Evolutionary conservation across 1,140 invertebrate species (phyloP).

Genomic region (Sarcophaga bullata): DNA sequence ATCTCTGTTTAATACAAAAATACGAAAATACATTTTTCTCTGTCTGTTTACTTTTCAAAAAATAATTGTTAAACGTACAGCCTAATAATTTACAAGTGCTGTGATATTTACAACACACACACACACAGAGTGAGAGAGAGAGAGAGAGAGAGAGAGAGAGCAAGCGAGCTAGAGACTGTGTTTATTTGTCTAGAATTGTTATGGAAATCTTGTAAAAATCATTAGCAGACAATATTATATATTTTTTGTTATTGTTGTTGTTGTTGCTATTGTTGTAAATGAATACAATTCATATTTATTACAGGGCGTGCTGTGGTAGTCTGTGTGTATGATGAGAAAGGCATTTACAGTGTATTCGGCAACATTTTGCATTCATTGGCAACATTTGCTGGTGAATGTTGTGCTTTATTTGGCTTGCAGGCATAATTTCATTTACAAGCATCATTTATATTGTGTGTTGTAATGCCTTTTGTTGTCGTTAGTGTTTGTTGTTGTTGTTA

Average conservation of each 20-base stretch:
- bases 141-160: too few species aligned
- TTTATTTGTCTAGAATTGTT: not conserved
- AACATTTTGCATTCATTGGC: not conserved
- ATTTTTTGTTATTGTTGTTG: not conserved
- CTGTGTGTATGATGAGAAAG: not conserved
- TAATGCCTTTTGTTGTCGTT: not conserved
- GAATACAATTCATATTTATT: too few species aligned
- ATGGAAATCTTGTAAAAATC: slow-evolving; percentile 37
- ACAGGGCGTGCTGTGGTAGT: not conserved
- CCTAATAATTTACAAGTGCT: slow-evolving; percentile 4
- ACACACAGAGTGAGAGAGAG: too few species aligned
- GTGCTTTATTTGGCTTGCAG: slow-evolving; percentile 12
- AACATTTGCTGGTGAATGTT: slow-evolving; percentile 20
- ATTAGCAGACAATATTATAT: slow-evolving; percentile 29
- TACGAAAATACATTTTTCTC: too few species aligned
- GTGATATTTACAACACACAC: not conserved
- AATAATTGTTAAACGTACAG: not conserved
- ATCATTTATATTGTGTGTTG: slow-evolving; percentile 18
- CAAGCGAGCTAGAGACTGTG: not conserved
- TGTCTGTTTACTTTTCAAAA: not conserved
- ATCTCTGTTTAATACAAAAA: not conserved
- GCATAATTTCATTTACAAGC: slow-evolving; percentile 41
- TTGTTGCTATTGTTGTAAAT: too few species aligned
- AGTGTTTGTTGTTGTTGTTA: not conserved
- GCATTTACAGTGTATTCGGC: slow-evolving; percentile 12